phyloP scores from a whole-genome alignment of 2,888 invertebrate genomes.

The Endotricha flammealis region DNA sequence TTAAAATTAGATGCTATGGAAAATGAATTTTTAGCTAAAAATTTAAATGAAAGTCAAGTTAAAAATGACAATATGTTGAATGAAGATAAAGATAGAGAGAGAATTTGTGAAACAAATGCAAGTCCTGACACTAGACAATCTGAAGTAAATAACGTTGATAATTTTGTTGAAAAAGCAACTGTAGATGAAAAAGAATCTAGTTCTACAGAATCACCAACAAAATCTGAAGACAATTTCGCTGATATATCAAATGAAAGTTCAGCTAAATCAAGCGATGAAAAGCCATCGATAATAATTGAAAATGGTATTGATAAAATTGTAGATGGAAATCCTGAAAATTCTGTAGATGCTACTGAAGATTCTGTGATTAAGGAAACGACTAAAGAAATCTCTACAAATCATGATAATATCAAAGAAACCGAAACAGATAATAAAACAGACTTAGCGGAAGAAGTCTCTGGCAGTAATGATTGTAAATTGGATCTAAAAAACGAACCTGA shows the following conservation, averaged over 20 bases:
- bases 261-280: slow-evolving; percentile 36
- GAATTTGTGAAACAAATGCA: neutral
- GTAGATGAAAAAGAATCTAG: slow-evolving; percentile 29
- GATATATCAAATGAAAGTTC: slow-evolving; percentile 59
- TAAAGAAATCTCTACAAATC: too few relatives aligned
- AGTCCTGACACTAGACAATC: neutral
- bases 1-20: slow-evolving; percentile 61
- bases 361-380: too few relatives aligned
- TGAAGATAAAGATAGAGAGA: slow-evolving; percentile 38
- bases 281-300: too few relatives aligned
- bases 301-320: slow-evolving; percentile 2
- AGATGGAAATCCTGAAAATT: slow-evolving; percentile 6
- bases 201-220: slow-evolving; percentile 43
- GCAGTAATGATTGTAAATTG: slow-evolving; percentile 20
- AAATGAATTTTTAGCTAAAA: slow-evolving; percentile 51
- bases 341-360: neutral
- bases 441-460: slow-evolving; percentile 11
- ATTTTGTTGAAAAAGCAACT: slow-evolving; percentile 6
- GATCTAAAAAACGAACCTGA: slow-evolving; percentile 21
- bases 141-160: slow-evolving; percentile 5
- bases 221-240: slow-evolving; percentile 61
- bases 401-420: slow-evolving; percentile 14
- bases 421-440: slow-evolving; percentile 21
- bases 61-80: slow-evolving; percentile 60
- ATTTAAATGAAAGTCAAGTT: slow-evolving; percentile 42